These are phyloP conservation scores for Pitangus sulphuratus DNA, from an alignment of 2,797 vertebrate species.

Conservation along the genomic window DNA sequence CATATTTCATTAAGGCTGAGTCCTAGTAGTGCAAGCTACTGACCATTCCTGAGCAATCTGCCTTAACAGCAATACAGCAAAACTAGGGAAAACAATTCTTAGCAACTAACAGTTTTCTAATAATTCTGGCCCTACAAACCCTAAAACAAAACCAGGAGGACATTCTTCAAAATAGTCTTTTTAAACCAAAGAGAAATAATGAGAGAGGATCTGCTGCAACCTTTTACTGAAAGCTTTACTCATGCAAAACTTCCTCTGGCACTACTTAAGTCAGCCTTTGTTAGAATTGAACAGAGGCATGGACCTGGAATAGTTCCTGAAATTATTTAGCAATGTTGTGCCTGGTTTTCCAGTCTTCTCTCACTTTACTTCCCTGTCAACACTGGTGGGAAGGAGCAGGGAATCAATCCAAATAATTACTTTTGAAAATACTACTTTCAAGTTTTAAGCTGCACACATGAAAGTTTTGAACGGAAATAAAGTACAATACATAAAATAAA, in stretches of 20 bases:
- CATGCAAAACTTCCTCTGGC: not conserved
- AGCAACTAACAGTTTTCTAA: not conserved
- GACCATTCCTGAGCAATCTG: constrained; percentile 46
- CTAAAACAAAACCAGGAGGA: not conserved
- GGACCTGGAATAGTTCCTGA: not conserved
- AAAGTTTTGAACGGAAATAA: constrained; percentile 32
- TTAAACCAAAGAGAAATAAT: not conserved
- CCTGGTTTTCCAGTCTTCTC: constrained; percentile 4
- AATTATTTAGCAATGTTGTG: not conserved
- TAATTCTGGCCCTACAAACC: not conserved
- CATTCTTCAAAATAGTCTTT: not conserved
- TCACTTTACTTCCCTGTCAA: not conserved
- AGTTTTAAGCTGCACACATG: constrained; percentile 1
- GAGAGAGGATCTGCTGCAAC: not conserved
- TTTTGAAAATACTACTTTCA: not conserved
- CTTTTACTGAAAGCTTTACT: not conserved
- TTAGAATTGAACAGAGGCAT: not conserved
- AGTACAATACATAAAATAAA: constrained; percentile 47
- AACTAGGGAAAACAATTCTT: not conserved
- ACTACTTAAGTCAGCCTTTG: not conserved
- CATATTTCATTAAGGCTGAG: constrained; percentile 54
- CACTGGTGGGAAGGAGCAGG: not conserved
- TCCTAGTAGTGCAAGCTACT: constrained; percentile 54
- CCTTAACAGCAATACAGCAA: not conserved
- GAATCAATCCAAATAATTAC: not conserved